These are phyloP conservation scores for Thyatira batis DNA, from an alignment of 2,888 invertebrate species.

Conservation along the genomic window DNA sequence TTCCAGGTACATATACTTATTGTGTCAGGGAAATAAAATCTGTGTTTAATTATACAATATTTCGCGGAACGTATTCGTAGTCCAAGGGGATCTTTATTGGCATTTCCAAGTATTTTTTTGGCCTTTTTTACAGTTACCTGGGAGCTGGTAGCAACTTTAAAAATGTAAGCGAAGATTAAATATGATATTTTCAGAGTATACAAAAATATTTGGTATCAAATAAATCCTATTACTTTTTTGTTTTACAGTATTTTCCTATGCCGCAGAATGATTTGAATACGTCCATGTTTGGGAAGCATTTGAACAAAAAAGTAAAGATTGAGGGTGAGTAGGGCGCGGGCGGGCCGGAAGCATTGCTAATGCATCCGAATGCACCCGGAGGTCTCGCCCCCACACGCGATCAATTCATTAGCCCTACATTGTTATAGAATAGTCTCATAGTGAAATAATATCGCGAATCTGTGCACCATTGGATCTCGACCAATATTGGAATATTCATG, in stretches of 20 bases:
- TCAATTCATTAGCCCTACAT: slow-evolving; percentile 74
- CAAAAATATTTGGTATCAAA: no score
- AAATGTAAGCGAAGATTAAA: no score
- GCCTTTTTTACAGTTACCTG: no score
- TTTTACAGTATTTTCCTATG: slow-evolving; percentile 6
- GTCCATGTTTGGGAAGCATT: slow-evolving; percentile 24
- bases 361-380: slow-evolving; percentile 79
- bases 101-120: no score
- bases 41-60: neutral
- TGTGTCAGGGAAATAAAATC: neutral
- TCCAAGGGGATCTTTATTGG: no score
- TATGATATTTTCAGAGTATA: no score
- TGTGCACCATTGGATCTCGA: slow-evolving; percentile 9
- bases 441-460: slow-evolving; percentile 20
- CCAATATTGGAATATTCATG: slow-evolving; percentile 11
- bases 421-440: slow-evolving; percentile 47
- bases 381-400: slow-evolving; percentile 62
- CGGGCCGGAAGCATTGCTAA: slow-evolving; percentile 76
- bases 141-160: no score
- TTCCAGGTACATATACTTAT: neutral
- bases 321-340: slow-evolving; percentile 44
- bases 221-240: neutral
- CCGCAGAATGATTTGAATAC: slow-evolving; percentile 6
- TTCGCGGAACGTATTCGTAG: neutral
- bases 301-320: slow-evolving; percentile 26